A percentile compares a stretch with the other conserved stretches of the same genome.
These are phyloP conservation scores for Pangasius krempfi DNA, from an alignment of 2,797 vertebrate species.

Conservation along the genomic window DNA sequence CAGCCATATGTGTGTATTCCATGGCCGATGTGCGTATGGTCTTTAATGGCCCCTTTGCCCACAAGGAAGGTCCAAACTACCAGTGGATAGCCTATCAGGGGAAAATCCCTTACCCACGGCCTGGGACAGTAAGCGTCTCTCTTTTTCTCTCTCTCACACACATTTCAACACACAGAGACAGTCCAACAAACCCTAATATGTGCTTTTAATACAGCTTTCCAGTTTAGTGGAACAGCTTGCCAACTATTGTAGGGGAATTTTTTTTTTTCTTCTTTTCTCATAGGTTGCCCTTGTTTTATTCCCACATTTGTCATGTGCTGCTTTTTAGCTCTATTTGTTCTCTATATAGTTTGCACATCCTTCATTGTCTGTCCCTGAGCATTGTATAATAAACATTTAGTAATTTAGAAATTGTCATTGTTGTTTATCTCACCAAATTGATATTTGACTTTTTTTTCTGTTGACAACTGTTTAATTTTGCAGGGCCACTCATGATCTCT, in stretches of 20 bases:
- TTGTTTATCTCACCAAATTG: neutral
- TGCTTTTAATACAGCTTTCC: slow-evolving; percentile 5
- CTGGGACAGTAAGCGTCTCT: slow-evolving; percentile 88
- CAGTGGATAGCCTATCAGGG: slow-evolving; percentile 98
- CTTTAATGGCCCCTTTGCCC: slow-evolving; percentile 97
- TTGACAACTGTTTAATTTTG: slow-evolving; percentile 6
- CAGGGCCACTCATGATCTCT: neutral
- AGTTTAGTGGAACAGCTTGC: neutral
- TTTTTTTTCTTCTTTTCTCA: neutral
- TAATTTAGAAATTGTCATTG: neutral
- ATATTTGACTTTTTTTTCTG: neutral
- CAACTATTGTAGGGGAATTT: slow-evolving; percentile 2
- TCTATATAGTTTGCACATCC: neutral
- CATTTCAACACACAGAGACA: slow-evolving; percentile 9
- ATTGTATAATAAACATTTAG: neutral
- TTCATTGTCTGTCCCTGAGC: neutral
- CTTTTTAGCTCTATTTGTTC: neutral
- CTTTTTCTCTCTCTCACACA: slow-evolving; percentile 1
- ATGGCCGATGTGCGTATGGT: slow-evolving; percentile 99
- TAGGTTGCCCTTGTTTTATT: neutral
- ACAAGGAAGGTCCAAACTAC: slow-evolving; percentile 98
- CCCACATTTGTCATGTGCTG: neutral
- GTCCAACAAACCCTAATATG: neutral
- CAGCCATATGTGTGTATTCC: slow-evolving; percentile 96
- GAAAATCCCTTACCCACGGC: slow-evolving; percentile 97